Evolutionary conservation across 2,797 vertebrate species (phyloP), one percentile per base, ranked within the genome.

Genomic region (Gymnoscopelus braueri): DNA sequence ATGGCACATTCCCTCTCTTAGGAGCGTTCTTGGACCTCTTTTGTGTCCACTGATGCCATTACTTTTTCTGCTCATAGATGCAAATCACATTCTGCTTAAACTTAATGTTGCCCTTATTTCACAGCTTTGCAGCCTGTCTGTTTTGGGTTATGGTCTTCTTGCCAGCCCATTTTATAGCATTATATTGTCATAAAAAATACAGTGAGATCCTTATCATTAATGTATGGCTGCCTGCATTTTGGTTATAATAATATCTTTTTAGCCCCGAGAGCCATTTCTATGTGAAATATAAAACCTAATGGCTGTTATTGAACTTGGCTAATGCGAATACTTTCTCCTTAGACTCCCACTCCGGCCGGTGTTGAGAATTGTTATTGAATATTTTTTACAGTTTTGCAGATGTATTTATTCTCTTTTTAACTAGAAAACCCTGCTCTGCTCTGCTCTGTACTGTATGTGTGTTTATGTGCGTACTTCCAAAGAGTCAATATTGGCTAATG

Each of bases 171-270:
- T 69, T 78, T 75, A 83, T 83, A 74, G 51, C 69, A 57, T 63
- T 68, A 62, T 66, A 54, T 78, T 71, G 72, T 80, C 71, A 83
- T 79, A 80, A 83, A 84, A 82, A 77, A 79, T 79, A 67, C 81
- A 79, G 72, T 67, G 71, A 75, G 60, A 69, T 74, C 52, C 73
- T 84, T 67, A 80, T 86, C 72, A 83, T 79, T 88, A 80, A 84
- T 84, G 77, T 82, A 84, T 79, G 77, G 84, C 69, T 57, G 63
- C 69, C 70, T 68, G 53, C 71, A 63, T 77, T 80, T 80, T 72
- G 69, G 63, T 72, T 69, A 70, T 75, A 76, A 60, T 70, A 55
- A 72, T 76, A 75, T 79, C 54, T 69, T 83, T 80, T 81, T 71
- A 53, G 15, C 48, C 19, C 59, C 50, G 51, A 69, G 67, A 73